Base-by-base conservation (phyloP, 2,113 vertebrate species). In the Chloroceryle aenea region DNA sequence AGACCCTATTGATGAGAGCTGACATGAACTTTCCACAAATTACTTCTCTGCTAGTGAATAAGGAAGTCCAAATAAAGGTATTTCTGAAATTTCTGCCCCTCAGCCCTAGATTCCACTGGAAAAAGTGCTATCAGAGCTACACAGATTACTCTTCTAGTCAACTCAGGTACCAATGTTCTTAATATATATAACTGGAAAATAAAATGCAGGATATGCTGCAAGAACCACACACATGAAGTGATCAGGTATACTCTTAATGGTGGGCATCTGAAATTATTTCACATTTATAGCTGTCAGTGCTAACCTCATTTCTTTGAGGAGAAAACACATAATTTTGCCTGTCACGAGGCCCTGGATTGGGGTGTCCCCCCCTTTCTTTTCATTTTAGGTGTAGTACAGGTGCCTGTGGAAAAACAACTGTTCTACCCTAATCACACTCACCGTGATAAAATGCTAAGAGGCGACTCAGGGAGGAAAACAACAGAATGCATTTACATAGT, bases 401-500 rank as follows among this genome's bases (percentile, higher is more conserved):
- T 83, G 29, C 38, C 85, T 72, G 74, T 85, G 64, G 56, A 66
- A 52, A 86, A 97, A 89, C 56, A 56, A 62, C 83, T 85, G 7
- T 38, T 77, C 63, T 74, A 96, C 96, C 63, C 19, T 84, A 91
- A 96, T 97, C 74, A 77, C 58, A 19, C 20, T 91, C 58, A 40
- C 58, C 80, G 25, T 76, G 59, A 95, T 53, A 74, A 97, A 96
- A 98, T 85, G 48, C 75, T 94, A 88, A 80, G 73, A 76, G 75
- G 69, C 93, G 96, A 47, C 36, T 85, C 62, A 36, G 76, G 76
- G 79, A 71, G 87, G 66, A 95, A 87, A 90, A 85, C 69, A 90
- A 92, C 90, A 96, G 95, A 97, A 89, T 29, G 21, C 3, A 94
- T 95, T 88, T 97, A 61, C 92, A 90, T 67, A 95, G 81, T 79